Evolutionary conservation across 2,113 vertebrate species (phyloP).

Genomic region (Raphicerus campestris): DNA sequence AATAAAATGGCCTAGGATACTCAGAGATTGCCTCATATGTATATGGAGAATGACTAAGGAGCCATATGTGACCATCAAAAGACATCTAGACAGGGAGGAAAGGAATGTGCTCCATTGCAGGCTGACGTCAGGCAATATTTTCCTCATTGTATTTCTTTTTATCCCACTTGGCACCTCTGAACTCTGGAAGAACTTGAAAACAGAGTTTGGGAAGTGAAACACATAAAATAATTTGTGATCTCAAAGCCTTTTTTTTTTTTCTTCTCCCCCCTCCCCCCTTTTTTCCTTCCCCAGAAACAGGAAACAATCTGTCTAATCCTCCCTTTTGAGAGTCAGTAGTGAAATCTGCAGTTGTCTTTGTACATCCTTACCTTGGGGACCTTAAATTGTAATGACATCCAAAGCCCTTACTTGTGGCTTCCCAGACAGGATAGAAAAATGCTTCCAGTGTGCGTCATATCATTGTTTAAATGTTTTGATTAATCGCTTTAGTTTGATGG

Average conservation of each 20-base stretch:
- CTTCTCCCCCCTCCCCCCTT: not conserved
- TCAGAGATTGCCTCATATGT: not conserved
- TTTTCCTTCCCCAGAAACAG: slow-evolving; percentile 56
- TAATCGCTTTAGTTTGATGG: slow-evolving; percentile 64
- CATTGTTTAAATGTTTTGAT: slow-evolving; percentile 79
- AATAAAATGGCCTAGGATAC: not conserved
- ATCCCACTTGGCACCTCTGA: not conserved
- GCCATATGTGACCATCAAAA: not conserved
- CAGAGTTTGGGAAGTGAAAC: slow-evolving; percentile 30
- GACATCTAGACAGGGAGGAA: not conserved
- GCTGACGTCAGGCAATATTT: not conserved
- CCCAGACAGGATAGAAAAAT: slow-evolving; percentile 77
- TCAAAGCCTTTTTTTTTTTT: slow-evolving; percentile 10
- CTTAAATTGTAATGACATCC: slow-evolving; percentile 68
- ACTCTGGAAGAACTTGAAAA: slow-evolving; percentile 48
- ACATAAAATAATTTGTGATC: slow-evolving; percentile 7
- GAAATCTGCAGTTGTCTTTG: slow-evolving; percentile 58
- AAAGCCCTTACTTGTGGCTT: slow-evolving; percentile 66
- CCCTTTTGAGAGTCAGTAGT: slow-evolving; percentile 60
- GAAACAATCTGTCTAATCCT: slow-evolving; percentile 72
- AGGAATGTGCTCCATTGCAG: not conserved
- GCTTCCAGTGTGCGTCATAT: slow-evolving; percentile 75
- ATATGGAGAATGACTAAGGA: not conserved
- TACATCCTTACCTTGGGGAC: slow-evolving; percentile 63
- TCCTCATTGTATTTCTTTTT: not conserved